Evolutionary conservation across 2,888 invertebrate genomes (phyloP), one percentile per base, ranked within the genome.

Genomic region (Oeneis ivallda): DNA sequence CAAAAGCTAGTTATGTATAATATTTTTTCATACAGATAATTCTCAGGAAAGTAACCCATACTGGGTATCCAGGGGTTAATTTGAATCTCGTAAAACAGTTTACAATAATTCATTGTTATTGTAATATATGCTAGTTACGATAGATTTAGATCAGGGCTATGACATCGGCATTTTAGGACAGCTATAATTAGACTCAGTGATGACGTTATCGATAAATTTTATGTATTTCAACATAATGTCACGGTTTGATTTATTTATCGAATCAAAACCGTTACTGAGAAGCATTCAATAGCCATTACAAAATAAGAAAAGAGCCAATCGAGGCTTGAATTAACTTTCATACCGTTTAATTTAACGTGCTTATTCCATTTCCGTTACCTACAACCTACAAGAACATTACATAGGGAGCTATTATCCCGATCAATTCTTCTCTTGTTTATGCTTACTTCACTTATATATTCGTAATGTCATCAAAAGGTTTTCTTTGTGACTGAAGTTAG

Each of bases 91-190:
- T 26, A 4, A 26, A 26, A 26, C 5, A 26, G 26, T 26, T 26
- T 26, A 26, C 39, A 32, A 52, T 61, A 32, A 52, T 61, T 61
- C 50, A 61, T 61, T 61, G 61, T 52, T 39, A 54, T 17, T 15
- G n/a, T 37, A 9, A 6, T 45, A 17, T 57, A 10, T 9, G 10
- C 32, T 56, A 53, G 9, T 34, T 17, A 41, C 8, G 10, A 41
- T 56, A 19, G 56, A 56, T 56, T 56, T 56, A 56, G 56, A 56
- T 56, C 54, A 54, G 17, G 56, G 56, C 56, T 17, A 37, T 39
- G 15, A 13, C 32, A 34, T 34, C 39, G 17, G 19, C 19, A 56
- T 54, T 54, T 39, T 56, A 56, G 56, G 41, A 41, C 56, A 56
- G 39, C 11, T 11, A 56, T 19, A 56, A 56, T 56, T 56, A 56